Evolutionary conservation across 2,888 invertebrate genomes (phyloP).

Genomic region (Iphiclides podalirius): DNA sequence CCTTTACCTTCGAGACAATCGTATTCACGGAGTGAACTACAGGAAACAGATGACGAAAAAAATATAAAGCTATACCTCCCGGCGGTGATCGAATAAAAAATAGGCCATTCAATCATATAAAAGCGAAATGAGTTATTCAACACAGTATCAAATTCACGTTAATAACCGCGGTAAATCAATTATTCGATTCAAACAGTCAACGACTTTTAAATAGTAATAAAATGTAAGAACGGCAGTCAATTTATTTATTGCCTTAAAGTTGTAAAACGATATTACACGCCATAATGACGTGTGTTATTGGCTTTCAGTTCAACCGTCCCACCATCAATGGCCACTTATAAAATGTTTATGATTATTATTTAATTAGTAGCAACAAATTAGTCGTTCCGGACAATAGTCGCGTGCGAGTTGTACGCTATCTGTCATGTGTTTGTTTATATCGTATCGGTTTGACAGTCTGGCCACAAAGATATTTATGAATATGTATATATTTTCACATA

Average conservation of each 20-base stretch:
- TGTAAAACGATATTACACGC: constrained; percentile 78
- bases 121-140: constrained; percentile 37
- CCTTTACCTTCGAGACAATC: too few relatives aligned
- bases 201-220: constrained; percentile 79
- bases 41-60: too few relatives aligned
- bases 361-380: constrained; percentile 67
- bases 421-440: too few relatives aligned
- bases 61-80: too few relatives aligned
- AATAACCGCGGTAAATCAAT: constrained; percentile 75
- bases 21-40: too few relatives aligned
- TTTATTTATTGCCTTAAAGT: constrained; percentile 77
- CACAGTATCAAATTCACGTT: constrained; percentile 65
- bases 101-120: constrained; percentile 23
- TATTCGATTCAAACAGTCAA: constrained; percentile 73
- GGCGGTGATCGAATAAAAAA: background rate
- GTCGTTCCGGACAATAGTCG: constrained; percentile 36
- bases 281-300: constrained; percentile 77
- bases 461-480: too few relatives aligned
- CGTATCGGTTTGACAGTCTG: too few relatives aligned
- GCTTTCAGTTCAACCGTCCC: constrained; percentile 72
- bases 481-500: too few relatives aligned
- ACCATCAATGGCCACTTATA: constrained; percentile 69
- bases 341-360: constrained; percentile 68
- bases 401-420: background rate
- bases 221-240: constrained; percentile 77